Base-by-base conservation (phyloP, 1,140 invertebrate species). In the Diprion similis region DNA sequence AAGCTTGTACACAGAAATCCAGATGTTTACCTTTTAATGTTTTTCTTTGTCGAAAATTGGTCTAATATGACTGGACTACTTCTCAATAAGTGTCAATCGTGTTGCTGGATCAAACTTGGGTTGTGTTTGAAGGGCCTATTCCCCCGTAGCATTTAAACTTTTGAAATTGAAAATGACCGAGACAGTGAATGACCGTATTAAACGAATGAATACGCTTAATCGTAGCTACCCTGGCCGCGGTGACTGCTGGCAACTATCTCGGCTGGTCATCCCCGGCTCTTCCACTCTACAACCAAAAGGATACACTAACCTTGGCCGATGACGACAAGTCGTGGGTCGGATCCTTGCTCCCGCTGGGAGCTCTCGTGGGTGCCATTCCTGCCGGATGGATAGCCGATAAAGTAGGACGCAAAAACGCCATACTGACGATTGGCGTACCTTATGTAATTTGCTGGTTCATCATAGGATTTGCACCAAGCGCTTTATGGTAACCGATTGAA, bases 381-480 rank as follows among this genome's bases (percentile, higher is more conserved):
- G 87, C 91, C 45, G 89, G 91, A 4, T 89, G 89, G 46, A 82
- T 91, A 17, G 90, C 92, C 0, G 92, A 94, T 79, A 88, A 89
- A 75, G 86, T 93, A 73, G 94, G 94, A 6, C 85, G 93, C 10
- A 94, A 92, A 86, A 88, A 85, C 66, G 90, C 90, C 0, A 84
- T 94, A 45, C 83, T 91, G 45, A 84, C 90, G 19, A 83, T 91
- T 8, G 89, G 90, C 0, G 64, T 92, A 4, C 90, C 91, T 1
- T 89, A 92, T 71, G 78, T 92, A 0, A 78, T 89, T 1, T 92
- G 92, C 1, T 93, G 92, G 90, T 83, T 92, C 19, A 76, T 91
- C 7, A 90, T 93, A 7, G 90, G 89, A 73, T 90, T 84, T 77
- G 70, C 74, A 11, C 66, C 10, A 10, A 75, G 37, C 65, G 68